These are phyloP conservation scores for Bujurquina vittata DNA, from an alignment of 2,113 vertebrate genomes.

Conservation along the genomic window DNA sequence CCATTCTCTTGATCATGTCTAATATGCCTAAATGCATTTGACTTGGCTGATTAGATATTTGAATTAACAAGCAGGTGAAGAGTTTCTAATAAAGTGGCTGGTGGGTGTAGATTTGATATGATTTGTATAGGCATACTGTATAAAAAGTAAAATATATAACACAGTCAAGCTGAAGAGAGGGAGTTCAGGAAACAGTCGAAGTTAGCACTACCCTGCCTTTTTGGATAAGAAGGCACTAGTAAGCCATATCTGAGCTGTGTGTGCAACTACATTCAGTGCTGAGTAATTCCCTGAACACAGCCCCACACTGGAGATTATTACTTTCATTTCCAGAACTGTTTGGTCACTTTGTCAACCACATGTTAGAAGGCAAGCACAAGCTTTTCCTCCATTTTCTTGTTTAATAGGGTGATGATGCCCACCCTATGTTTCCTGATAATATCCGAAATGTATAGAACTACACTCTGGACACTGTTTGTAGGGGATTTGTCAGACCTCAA, in stretches of 20 bases:
- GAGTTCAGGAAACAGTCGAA: not conserved
- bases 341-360: not conserved
- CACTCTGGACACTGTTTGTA: not conserved
- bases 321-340: not conserved
- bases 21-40: not conserved
- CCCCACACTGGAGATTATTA: not conserved
- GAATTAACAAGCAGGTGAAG: not conserved
- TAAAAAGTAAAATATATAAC: too few relatives aligned
- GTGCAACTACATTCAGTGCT: not conserved
- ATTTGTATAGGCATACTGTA: too few relatives aligned
- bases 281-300: not conserved
- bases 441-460: not conserved
- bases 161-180: not conserved
- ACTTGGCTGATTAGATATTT: not conserved
- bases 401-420: not conserved
- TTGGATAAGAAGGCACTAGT: too few relatives aligned
- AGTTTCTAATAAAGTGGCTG: not conserved
- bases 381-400: not conserved
- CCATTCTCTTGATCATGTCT: not conserved
- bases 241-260: not conserved
- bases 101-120: not conserved
- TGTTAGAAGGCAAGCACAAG: not conserved
- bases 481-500: not conserved
- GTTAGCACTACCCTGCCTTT: too few relatives aligned
- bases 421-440: not conserved